A percentile compares a stretch with the other conserved stretches of the same genome.
Evolutionary conservation across 2,888 invertebrate genomes (phyloP).

Genomic region (Amphipoea oculea): DNA sequence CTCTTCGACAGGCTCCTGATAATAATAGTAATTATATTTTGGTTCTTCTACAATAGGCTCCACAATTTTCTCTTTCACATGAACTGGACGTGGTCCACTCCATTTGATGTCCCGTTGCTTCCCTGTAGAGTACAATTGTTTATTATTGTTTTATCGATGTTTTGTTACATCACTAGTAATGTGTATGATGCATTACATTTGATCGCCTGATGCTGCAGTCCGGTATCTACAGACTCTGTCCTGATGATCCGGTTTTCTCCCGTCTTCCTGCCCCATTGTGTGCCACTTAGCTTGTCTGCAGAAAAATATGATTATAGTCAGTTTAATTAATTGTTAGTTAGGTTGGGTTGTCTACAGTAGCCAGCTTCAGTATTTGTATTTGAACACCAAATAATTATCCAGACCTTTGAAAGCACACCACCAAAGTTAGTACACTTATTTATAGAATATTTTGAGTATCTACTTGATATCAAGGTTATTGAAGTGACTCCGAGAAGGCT

Average conservation of each 20-base stretch:
- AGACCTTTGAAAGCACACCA: neutral
- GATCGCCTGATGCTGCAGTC: constrained; percentile 5
- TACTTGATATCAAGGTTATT: neutral
- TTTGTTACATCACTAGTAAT: neutral
- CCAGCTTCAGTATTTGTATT: neutral
- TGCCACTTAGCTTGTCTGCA: constrained; percentile 21
- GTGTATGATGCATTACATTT: constrained; percentile 32
- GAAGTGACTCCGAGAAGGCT: neutral
- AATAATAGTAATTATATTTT: neutral
- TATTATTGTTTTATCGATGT: neutral
- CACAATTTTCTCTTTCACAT: neutral
- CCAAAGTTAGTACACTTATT: neutral
- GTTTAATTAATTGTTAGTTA: neutral
- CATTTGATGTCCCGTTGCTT: constrained; percentile 28
- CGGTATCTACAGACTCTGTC: constrained; percentile 25
- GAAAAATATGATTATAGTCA: constrained; percentile 10
- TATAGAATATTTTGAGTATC: neutral
- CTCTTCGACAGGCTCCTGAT: neutral
- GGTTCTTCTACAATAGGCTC: neutral
- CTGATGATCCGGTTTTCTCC: constrained; percentile 36
- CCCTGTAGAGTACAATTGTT: constrained; percentile 29
- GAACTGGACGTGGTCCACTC: constrained; percentile 27
- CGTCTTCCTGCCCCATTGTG: constrained; percentile 38
- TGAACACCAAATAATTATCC: neutral
- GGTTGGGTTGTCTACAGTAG: neutral